Percentiles rank a stretch among this genome's conserved stretches.
These are phyloP conservation scores for Campoletis raptor DNA, from an alignment of 2,888 invertebrate genomes.

Conservation along the genomic window DNA sequence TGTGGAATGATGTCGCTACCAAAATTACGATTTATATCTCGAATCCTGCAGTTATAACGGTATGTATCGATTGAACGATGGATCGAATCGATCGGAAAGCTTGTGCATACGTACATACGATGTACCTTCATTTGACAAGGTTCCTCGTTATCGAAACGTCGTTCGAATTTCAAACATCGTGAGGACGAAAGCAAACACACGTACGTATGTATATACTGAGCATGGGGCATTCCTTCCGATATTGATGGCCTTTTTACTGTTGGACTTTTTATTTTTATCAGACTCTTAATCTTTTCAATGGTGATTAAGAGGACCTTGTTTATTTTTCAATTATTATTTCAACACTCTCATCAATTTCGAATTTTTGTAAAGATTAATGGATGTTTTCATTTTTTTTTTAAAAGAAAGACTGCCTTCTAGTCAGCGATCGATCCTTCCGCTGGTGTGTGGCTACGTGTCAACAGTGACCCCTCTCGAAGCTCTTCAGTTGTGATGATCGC, in stretches of 20 bases:
- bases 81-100: constrained; percentile 46
- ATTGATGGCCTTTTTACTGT: not conserved
- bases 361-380: not conserved
- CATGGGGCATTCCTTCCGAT: constrained; percentile 11
- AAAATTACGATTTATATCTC: constrained; percentile 66
- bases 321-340: not conserved
- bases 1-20: constrained; percentile 47
- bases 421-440: too few species aligned
- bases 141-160: constrained; percentile 61
- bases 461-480: not conserved
- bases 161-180: constrained; percentile 56
- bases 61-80: constrained; percentile 46
- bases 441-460: too few species aligned
- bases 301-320: not conserved
- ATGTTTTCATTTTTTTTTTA: not conserved
- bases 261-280: not conserved
- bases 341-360: not conserved
- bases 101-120: constrained; percentile 19
- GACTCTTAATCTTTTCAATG: not conserved
- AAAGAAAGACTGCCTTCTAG: not conserved
- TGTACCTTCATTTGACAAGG: constrained; percentile 57
- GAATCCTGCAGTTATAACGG: constrained; percentile 55
- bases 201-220: not conserved
- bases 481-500: not conserved
- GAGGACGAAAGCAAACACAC: constrained; percentile 16